Evolutionary conservation across 2,888 invertebrate species (phyloP).

Genomic region (Ischnura elegans): DNA sequence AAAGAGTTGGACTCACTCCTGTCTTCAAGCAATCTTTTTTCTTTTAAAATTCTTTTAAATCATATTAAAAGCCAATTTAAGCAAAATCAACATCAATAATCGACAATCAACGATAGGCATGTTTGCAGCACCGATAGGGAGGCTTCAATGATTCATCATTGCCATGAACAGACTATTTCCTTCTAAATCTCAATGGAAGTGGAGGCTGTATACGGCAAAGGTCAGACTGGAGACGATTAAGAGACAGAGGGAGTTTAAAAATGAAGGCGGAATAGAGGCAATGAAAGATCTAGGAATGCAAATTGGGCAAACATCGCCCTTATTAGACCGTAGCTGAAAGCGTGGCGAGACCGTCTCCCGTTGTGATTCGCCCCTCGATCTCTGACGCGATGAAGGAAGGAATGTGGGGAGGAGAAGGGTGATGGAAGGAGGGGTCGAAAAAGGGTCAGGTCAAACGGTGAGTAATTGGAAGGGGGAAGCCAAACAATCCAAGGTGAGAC

Average conservation of each 20-base stretch:
- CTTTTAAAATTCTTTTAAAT: no score
- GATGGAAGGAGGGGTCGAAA: neutral
- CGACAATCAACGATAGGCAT: no score
- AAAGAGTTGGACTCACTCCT: no score
- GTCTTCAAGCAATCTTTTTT: no score
- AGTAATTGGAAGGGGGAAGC: constrained; percentile 34
- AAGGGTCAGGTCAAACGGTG: constrained; percentile 3
- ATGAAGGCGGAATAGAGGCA: no score
- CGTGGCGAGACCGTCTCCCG: neutral
- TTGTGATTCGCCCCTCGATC: constrained; percentile 15
- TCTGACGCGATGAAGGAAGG: neutral
- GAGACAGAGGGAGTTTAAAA: neutral
- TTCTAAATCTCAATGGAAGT: no score
- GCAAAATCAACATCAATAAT: no score
- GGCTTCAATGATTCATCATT: no score
- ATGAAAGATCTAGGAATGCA: neutral
- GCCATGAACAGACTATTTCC: no score
- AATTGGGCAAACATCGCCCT: constrained; percentile 44
- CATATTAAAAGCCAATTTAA: no score
- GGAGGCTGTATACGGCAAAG: neutral
- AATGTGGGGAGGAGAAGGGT: neutral
- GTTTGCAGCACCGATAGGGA: no score
- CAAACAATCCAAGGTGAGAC: neutral
- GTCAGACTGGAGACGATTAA: neutral
- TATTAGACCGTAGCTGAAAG: constrained; percentile 27